These are phyloP conservation scores for Drosophila nr. medialis DNA, from an alignment of 2,888 invertebrate species.

Conservation along the genomic window DNA sequence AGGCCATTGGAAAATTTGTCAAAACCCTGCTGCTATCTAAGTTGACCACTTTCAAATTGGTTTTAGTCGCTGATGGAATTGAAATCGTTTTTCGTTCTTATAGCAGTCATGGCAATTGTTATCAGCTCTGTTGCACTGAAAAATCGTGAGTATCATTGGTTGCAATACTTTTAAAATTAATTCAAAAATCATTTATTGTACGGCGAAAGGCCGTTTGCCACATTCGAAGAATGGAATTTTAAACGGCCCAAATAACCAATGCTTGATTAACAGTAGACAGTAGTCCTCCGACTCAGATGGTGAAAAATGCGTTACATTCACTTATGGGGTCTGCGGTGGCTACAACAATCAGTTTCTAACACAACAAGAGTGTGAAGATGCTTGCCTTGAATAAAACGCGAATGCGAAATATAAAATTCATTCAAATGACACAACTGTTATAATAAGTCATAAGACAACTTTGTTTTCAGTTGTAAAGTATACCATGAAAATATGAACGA, in stretches of 20 bases:
- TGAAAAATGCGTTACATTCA: slow-evolving; percentile 34
- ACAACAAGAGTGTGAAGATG: slow-evolving; percentile 6
- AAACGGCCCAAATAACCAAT: not conserved
- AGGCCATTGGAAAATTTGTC: not conserved
- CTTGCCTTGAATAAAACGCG: not conserved
- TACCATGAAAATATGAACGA: not conserved
- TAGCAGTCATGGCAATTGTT: not conserved
- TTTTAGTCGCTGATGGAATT: not conserved
- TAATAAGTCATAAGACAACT: not conserved
- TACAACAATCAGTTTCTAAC: slow-evolving; percentile 30
- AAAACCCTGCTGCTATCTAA: not conserved
- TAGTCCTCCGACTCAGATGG: slow-evolving; percentile 10
- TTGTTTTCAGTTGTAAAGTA: not conserved
- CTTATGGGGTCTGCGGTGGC: slow-evolving; percentile 46
- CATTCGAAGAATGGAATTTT: slow-evolving; percentile 21
- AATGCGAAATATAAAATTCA: not conserved
- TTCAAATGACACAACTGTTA: not conserved
- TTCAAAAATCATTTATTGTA: not conserved
- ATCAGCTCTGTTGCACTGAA: not conserved
- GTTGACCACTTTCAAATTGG: not conserved
- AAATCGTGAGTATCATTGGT: not conserved
- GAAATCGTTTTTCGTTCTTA: not conserved
- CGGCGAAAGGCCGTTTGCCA: slow-evolving; percentile 37
- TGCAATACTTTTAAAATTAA: not conserved
- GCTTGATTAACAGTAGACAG: not conserved